These are phyloP conservation scores for Minunthozetes semirufus DNA, from an alignment of 2,888 invertebrate genomes.

Conservation along the genomic window DNA sequence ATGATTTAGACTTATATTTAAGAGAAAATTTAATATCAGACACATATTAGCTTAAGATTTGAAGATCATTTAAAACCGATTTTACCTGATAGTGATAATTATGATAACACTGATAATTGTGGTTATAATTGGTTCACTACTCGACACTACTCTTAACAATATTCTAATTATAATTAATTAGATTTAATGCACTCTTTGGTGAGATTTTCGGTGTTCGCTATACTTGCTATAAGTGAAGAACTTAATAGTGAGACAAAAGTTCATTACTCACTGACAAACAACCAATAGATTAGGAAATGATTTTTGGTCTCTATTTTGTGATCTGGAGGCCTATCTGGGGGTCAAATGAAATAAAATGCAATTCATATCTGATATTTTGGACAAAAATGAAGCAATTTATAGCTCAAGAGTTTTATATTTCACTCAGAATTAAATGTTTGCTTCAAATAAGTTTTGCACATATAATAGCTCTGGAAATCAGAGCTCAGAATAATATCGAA, in stretches of 20 bases:
- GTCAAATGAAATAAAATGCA: too few relatives aligned
- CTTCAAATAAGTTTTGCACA: background rate
- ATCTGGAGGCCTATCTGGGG: background rate
- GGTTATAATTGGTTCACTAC: too few relatives aligned
- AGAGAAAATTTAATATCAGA: too few relatives aligned
- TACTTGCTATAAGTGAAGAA: constrained; percentile 24
- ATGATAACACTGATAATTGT: too few relatives aligned
- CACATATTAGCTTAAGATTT: too few relatives aligned
- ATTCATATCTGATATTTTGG: too few relatives aligned
- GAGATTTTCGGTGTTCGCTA: background rate
- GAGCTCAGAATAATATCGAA: background rate
- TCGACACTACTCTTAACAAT: background rate
- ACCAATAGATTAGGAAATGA: background rate
- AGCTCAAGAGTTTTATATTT: too few relatives aligned
- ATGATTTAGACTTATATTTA: too few relatives aligned
- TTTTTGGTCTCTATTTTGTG: background rate
- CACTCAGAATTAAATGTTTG: background rate
- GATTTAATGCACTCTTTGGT: background rate
- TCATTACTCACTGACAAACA: constrained; percentile 9
- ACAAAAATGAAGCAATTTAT: too few relatives aligned
- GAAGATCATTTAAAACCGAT: too few relatives aligned
- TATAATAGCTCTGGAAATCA: background rate
- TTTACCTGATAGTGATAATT: too few relatives aligned
- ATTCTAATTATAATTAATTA: background rate
- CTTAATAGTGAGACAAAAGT: background rate